Conservation (phyloP, 2,797 vertebrate species). For the Pitangus sulphuratus region DNA sequence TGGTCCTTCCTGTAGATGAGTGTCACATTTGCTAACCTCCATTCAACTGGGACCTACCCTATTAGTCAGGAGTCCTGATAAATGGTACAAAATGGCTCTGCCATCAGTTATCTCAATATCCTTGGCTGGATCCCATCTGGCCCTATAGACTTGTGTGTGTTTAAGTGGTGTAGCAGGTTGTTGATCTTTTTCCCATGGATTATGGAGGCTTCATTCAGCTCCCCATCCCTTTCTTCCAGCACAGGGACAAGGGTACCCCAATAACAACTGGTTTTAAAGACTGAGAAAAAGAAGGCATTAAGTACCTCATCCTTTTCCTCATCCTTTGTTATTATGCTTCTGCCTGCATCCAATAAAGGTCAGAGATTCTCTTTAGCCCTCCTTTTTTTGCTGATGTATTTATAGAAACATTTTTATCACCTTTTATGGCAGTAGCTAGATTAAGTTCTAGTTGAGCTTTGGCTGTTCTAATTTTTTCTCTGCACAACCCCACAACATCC, state of each 20-base stretch:
- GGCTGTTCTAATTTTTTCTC: not conserved
- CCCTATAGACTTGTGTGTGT: not conserved
- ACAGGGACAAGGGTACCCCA: not conserved
- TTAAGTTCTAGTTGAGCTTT: not conserved
- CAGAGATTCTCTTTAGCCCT: not conserved
- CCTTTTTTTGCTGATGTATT: not conserved
- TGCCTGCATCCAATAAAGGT: not conserved
- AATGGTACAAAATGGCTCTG: not conserved
- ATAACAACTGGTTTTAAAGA: not conserved
- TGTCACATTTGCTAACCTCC: not conserved
- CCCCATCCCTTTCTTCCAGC: not conserved
- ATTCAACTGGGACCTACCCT: not conserved
- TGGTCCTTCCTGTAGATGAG: not conserved
- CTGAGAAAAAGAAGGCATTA: not conserved
- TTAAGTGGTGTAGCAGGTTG: not conserved
- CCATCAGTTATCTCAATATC: not conserved
- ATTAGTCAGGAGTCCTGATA: not conserved
- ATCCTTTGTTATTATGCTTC: not conserved
- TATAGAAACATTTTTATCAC: not conserved
- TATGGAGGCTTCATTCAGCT: not conserved
- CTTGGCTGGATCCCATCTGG: not conserved
- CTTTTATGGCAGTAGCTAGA: not conserved
- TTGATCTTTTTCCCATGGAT: not conserved
- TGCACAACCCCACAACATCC: rapidly evolving
- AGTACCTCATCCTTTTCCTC: not conserved